These are phyloP conservation scores for Lateolabrax maculatus DNA, from an alignment of 2,797 vertebrate genomes.

Conservation along the genomic window DNA sequence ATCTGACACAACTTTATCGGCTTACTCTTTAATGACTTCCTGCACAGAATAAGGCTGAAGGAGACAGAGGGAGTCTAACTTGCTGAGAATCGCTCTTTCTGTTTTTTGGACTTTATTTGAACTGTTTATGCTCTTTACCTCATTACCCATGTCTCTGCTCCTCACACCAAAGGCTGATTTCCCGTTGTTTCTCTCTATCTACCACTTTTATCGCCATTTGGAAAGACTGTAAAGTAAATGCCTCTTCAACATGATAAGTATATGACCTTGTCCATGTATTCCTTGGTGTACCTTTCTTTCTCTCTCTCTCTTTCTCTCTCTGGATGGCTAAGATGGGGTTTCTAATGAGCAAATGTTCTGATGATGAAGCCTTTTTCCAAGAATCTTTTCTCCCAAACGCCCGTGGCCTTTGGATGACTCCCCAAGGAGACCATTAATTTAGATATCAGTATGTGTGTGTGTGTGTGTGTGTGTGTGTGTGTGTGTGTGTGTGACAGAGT, in stretches of 20 bases:
- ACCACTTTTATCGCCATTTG: slow-evolving; percentile 38
- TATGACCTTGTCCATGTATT: slow-evolving; percentile 67
- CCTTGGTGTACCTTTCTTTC: slow-evolving; percentile 51
- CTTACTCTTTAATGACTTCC: slow-evolving; percentile 82
- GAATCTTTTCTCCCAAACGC: slow-evolving; percentile 96
- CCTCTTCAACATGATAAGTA: slow-evolving; percentile 66
- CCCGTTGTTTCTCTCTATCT: slow-evolving; percentile 1
- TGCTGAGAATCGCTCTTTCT: slow-evolving; percentile 27
- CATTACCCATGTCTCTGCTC: slow-evolving; percentile 30
- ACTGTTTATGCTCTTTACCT: slow-evolving; percentile 40
- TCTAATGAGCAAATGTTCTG: slow-evolving; percentile 96
- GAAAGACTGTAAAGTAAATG: slow-evolving; percentile 64
- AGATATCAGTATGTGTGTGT: slow-evolving; percentile 86
- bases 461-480: slow-evolving; percentile 35
- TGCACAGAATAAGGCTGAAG: slow-evolving; percentile 62
- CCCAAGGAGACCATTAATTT: slow-evolving; percentile 94
- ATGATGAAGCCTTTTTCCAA: slow-evolving; percentile 95
- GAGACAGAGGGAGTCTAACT: slow-evolving; percentile 63
- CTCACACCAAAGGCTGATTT: slow-evolving; percentile 32
- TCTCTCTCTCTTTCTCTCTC: slow-evolving; percentile 55
- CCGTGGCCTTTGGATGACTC: slow-evolving; percentile 99
- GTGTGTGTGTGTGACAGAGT: background rate
- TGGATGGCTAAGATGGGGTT: slow-evolving; percentile 86
- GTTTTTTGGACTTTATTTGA: slow-evolving; percentile 51
- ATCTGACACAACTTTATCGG: slow-evolving; percentile 83